These are phyloP conservation scores for Hetaerina titia DNA, from an alignment of 2,888 invertebrate genomes.

Conservation along the genomic window DNA sequence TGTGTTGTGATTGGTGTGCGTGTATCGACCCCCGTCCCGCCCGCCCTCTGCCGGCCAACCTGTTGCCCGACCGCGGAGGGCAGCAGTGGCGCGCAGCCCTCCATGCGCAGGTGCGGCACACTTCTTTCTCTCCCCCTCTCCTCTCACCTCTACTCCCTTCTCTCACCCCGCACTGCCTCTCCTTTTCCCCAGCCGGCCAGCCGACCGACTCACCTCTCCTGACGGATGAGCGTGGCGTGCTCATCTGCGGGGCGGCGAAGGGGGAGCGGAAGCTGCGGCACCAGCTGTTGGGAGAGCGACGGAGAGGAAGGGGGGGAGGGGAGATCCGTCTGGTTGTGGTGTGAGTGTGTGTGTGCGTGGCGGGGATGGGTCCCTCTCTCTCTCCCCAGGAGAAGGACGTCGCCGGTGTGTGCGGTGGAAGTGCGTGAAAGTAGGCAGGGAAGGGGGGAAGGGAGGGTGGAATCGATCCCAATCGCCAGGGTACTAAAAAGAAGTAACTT, in stretches of 20 bases:
- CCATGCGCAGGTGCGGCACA: not conserved
- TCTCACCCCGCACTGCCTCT: not conserved
- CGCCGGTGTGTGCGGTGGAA: too few relatives aligned
- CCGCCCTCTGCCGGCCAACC: not conserved
- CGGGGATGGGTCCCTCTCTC: not conserved
- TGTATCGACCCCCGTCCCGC: not conserved
- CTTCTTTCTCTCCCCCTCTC: not conserved
- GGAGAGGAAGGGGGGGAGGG: not conserved
- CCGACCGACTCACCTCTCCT: not conserved
- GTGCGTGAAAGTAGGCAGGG: too few relatives aligned
- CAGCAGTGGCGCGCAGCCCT: not conserved
- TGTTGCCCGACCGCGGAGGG: not conserved
- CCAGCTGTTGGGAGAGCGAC: not conserved
- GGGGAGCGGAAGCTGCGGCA: not conserved
- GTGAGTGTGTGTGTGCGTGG: not conserved
- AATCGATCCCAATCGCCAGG: too few relatives aligned
- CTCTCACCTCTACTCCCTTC: not conserved
- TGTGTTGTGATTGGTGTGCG: conserved; percentile 6
- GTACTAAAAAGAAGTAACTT: too few relatives aligned
- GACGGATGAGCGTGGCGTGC: not conserved
- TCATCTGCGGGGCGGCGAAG: not conserved
- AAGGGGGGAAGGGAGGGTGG: too few relatives aligned
- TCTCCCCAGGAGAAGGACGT: too few relatives aligned
- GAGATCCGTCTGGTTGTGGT: not conserved
- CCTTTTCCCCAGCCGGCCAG: not conserved